phyloP scores from a whole-genome alignment of 2,113 vertebrate species.

The Scytalopus superciliaris region DNA sequence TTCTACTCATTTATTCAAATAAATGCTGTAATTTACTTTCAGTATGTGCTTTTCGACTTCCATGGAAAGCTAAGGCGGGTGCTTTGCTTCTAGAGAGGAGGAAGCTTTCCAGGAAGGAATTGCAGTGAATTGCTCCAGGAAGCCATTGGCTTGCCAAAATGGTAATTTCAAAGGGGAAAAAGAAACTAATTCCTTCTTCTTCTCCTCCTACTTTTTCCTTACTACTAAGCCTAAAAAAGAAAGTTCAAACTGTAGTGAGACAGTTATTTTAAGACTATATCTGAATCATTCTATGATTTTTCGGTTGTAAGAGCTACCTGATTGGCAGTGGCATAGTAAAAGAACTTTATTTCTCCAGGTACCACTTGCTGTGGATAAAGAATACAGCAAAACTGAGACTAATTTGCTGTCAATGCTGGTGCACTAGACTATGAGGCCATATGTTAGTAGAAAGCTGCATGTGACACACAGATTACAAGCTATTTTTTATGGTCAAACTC shows the following conservation, averaged over 20 bases:
- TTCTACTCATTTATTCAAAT: background rate
- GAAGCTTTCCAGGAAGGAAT: background rate
- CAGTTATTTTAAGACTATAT: background rate
- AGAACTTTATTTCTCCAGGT: background rate
- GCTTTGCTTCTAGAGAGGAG: background rate
- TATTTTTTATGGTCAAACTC: constrained; percentile 50
- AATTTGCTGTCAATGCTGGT: constrained; percentile 23
- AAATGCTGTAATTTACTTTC: background rate
- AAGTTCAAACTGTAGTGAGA: background rate
- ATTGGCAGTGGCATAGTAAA: background rate
- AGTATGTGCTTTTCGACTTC: background rate
- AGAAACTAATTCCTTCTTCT: background rate
- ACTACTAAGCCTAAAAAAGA: background rate
- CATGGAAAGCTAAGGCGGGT: background rate
- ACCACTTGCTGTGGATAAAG: background rate
- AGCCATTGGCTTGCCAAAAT: background rate
- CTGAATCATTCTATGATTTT: background rate
- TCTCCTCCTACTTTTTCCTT: background rate
- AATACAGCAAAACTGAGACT: constrained; percentile 1
- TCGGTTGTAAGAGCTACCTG: background rate
- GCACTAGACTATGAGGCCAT: background rate
- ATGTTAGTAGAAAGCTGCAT: constrained; percentile 17
- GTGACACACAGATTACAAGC: constrained; percentile 3
- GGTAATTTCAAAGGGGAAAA: background rate
- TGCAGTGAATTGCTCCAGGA: background rate